Conservation (phyloP, 1,140 invertebrate species). For the Halotydeus destructor region DNA sequence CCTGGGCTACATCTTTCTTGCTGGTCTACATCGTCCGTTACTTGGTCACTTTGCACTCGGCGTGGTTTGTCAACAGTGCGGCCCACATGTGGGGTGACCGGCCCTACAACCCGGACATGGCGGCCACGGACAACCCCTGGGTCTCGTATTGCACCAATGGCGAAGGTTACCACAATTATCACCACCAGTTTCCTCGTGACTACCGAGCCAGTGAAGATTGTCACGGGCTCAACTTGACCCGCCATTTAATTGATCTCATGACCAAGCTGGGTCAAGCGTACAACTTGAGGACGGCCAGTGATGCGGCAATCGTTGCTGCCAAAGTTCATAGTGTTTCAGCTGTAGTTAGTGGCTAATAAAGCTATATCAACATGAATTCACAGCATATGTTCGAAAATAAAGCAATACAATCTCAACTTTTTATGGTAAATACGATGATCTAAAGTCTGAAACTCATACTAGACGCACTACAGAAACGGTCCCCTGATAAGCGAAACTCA, state of each 20-base stretch:
- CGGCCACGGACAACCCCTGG: conserved; percentile 44
- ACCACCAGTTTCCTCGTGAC: conserved; percentile 85
- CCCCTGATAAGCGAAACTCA: no score
- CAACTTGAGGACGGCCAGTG: conserved; percentile 23
- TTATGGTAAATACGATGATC: no score
- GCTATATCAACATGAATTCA: no score
- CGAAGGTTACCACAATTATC: conserved; percentile 85
- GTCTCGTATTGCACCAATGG: conserved; percentile 49
- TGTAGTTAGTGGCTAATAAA: no score
- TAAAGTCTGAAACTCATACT: no score
- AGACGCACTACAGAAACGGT: no score
- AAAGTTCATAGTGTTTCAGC: no score
- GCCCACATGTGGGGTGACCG: conserved; percentile 73
- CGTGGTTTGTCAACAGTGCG: conserved; percentile 61
- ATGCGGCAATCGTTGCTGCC: conserved; percentile 1
- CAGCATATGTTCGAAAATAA: no score
- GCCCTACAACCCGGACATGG: conserved; percentile 61
- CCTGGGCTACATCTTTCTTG: conserved; percentile 50
- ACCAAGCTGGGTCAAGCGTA: conserved; percentile 28
- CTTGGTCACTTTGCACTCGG: conserved; percentile 47
- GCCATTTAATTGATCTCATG: conserved; percentile 31
- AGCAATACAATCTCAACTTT: no score
- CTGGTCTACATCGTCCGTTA: conserved; percentile 48
- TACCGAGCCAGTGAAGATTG: conserved; percentile 29
- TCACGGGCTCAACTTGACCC: conserved; percentile 30